A percentile compares a stretch with the other conserved stretches of the same genome.
Evolutionary conservation across 2,888 invertebrate species (phyloP).

Genomic region (Clanis bilineata): DNA sequence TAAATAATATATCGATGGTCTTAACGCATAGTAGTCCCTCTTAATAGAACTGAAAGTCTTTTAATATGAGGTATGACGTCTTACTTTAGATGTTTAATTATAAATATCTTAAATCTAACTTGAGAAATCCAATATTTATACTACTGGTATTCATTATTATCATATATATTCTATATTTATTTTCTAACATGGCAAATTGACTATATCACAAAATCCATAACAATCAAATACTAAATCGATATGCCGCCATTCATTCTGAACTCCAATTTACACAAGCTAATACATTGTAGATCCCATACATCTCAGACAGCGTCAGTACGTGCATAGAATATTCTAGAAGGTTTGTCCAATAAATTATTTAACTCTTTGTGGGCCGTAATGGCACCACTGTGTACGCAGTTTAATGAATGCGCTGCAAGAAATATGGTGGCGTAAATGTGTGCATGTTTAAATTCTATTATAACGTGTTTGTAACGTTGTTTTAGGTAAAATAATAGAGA

Average conservation of each 20-base stretch:
- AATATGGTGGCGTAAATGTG: conserved; percentile 41
- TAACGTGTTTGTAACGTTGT: conserved; percentile 9
- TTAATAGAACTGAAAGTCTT: too few relatives aligned
- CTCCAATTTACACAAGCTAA: background rate
- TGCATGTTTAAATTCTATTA: conserved; percentile 34
- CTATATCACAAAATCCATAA: background rate
- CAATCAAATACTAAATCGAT: background rate
- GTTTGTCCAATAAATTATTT: conserved; percentile 31
- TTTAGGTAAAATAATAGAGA: too few relatives aligned
- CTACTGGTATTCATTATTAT: too few relatives aligned
- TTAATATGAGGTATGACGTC: too few relatives aligned
- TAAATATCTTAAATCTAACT: too few relatives aligned
- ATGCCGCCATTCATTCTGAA: background rate
- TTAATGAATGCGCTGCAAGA: conserved; percentile 45
- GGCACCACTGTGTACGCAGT: conserved; percentile 32
- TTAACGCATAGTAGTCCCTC: too few relatives aligned
- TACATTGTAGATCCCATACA: conserved; percentile 32
- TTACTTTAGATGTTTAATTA: too few relatives aligned
- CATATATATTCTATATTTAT: too few relatives aligned
- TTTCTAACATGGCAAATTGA: too few relatives aligned
- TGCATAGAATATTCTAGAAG: conserved; percentile 29
- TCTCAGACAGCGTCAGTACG: conserved; percentile 19
- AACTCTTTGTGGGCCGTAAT: conserved; percentile 26
- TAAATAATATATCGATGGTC: too few relatives aligned
- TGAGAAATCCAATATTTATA: too few relatives aligned